Percentiles rank a stretch among this genome's conserved stretches.
These are phyloP conservation scores for Caenorhabditis japonica DNA, from an alignment of 2,888 invertebrate species.

Conservation along the genomic window DNA sequence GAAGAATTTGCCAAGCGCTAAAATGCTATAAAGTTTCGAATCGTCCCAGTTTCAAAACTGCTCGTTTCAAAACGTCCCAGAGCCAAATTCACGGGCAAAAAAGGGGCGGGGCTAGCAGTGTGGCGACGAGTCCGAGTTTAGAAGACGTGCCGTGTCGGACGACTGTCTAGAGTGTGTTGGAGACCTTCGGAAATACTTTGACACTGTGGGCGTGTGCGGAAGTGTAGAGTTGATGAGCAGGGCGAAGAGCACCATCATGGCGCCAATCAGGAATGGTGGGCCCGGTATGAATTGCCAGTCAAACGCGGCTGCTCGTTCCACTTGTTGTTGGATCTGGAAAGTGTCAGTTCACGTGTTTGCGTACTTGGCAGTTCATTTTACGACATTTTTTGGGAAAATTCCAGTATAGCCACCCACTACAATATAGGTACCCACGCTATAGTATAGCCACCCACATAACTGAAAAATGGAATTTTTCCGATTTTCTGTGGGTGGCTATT, in stretches of 20 bases:
- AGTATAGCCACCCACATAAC: too few relatives aligned
- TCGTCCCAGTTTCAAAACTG: too few relatives aligned
- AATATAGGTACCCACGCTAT: too few relatives aligned
- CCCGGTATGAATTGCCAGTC: constrained; percentile 80
- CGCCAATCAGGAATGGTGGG: constrained; percentile 97
- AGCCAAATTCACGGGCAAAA: too few relatives aligned
- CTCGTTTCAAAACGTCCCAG: too few relatives aligned
- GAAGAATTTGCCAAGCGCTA: too few relatives aligned
- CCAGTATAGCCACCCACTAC: too few relatives aligned
- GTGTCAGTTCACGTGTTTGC: background rate
- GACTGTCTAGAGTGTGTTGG: constrained; percentile 56
- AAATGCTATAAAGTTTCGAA: too few relatives aligned
- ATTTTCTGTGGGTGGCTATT: too few relatives aligned
- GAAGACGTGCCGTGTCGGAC: constrained; percentile 59
- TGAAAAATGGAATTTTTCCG: too few relatives aligned
- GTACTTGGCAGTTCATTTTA: too few relatives aligned
- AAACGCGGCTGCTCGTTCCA: constrained; percentile 65
- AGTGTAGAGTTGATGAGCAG: constrained; percentile 83
- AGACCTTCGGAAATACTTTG: constrained; percentile 57
- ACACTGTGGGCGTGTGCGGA: constrained; percentile 56
- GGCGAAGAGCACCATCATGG: constrained; percentile 94
- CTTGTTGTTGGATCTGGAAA: constrained; percentile 50
- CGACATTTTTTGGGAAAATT: too few relatives aligned
- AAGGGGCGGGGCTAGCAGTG: constrained; percentile 43
- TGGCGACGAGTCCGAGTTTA: constrained; percentile 43